Base-by-base conservation (phyloP, 92 coral and sea anemone genomes). In the Palythoa grandiflora region DNA sequence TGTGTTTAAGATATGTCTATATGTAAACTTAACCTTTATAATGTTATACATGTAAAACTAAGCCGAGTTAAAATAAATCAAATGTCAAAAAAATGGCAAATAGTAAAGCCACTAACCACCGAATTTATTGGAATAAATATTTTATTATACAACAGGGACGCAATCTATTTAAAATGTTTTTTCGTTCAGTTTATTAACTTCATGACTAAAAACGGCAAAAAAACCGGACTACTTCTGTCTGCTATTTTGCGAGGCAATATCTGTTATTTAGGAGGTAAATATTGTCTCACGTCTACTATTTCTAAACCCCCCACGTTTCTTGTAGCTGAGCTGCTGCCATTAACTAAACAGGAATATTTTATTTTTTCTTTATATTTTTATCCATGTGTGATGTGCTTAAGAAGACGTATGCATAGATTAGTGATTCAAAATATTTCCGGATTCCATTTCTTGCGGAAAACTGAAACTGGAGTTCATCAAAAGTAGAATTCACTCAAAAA, bases 401-500 rank as follows among this genome's bases (percentile, higher is more conserved):
- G 50, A 44, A 44, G 4, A 44, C 50, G 50, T 2, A 3, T 44
- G 50, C 50, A 44, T 2, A 44, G 50, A 44, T 59, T 15, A 59
- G 1, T n/a, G 65, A 3, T 59, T 55, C 14, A 14, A 14, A 14
- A 59, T n/a, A 14, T 59, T 59, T 59, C 19, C 6, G 19, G 19
- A 14, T 59, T 59, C 65, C 16, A 59, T 10, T 63, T 19, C 20
- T 3, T 17, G 35, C 21, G 65, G 9, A 17, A 8, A 63, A 63
- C 20, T 35, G 70, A 61, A 5, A 17, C 21, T 79, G 36, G 14
- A 57, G 15, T 44, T 11, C 44, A n/a, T 78, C 48, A 96, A 87
- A 97, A 95, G 80, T 85, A 97, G 86, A 97, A 97, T 92, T 97
- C 99, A 86, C 99, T 97, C 54, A 97, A 78, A 17, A 95, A 91